Evolutionary conservation across 2,797 vertebrate genomes (phyloP), one percentile per base, ranked within the genome.

Genomic region (Crocodylus rhombifer): DNA sequence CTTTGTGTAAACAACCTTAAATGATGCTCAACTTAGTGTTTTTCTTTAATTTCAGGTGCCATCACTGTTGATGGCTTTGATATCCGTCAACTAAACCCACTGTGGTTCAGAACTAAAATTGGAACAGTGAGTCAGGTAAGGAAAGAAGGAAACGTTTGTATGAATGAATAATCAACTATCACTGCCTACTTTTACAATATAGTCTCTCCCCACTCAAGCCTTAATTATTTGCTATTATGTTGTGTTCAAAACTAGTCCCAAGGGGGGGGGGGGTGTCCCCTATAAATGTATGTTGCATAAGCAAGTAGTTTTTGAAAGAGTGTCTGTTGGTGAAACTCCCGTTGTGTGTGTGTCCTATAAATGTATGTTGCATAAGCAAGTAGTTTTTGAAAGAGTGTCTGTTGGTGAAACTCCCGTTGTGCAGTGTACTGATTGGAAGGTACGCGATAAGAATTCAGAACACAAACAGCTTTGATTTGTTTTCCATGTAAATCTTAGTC

Each of bases 81-180:
- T 91, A 97, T 99, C 90, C 98, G 98, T 86, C 98, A 98, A 82
- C 96, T 99, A 62, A 99, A 99, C 96, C 99, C 99, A 10, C 96
- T 97, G 87, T 99, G 99, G 99, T 98, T 99, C 93, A 98, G 99
- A 91, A 98, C 97, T 95, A 98, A 98, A 94, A 99, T 99, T 80
- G 99, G 99, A 94, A 99, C 99, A 25, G 99, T 99, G 94, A 99
- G 98, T 97, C 99, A 99, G 99, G 99, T 99, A 98, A 94, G 90
- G 51, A 80, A 86, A 17, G 9, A 78, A 82, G 71, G 64, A 57
- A 25, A 55, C 15, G 25, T 76, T n/a, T 61, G 62, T 64, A 18
- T 71, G 36, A 69, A 71, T 64, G 3, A 90, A 92, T 77, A 5
- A 89, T 73, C 17, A 64, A 1, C 25, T 67, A 28, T 93, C 11